Evolutionary conservation across 2,113 vertebrate genomes (phyloP).

Genomic region (Oncorhynchus masou): DNA sequence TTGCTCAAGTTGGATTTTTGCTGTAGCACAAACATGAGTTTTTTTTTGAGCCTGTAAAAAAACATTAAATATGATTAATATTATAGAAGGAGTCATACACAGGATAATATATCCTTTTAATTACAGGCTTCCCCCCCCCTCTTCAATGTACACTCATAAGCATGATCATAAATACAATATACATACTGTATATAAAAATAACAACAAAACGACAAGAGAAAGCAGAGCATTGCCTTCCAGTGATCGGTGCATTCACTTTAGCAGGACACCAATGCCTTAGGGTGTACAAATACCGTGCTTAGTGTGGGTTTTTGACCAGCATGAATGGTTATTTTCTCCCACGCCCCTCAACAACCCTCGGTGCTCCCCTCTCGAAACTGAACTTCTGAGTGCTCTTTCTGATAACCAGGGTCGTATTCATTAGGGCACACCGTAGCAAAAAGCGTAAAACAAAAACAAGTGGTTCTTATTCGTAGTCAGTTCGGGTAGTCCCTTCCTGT

Average conservation of each 20-base stretch:
- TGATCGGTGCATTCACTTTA: conserved; percentile 78
- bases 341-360: conserved; percentile 4
- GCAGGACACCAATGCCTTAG: conserved; percentile 27
- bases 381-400: not conserved
- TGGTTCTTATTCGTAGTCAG: too few species aligned
- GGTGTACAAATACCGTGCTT: conserved; percentile 43
- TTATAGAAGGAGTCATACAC: conserved; percentile 72
- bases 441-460: too few species aligned
- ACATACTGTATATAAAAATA: conserved; percentile 76
- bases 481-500: too few species aligned
- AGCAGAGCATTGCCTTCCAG: conserved; percentile 74
- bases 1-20: conserved; percentile 51
- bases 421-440: not conserved
- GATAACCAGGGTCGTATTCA: not conserved
- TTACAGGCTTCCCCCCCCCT: conserved; percentile 66
- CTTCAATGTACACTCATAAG: conserved; percentile 77
- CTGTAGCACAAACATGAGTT: conserved; percentile 54
- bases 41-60: conserved; percentile 64
- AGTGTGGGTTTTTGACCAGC: conserved; percentile 28
- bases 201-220: conserved; percentile 59
- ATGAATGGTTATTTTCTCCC: not conserved
- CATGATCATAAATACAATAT: conserved; percentile 82
- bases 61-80: conserved; percentile 61
- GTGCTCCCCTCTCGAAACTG: not conserved
- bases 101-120: conserved; percentile 84